Evolutionary conservation across 1,140 invertebrate genomes (phyloP), one percentile per base, ranked within the genome.

Genomic region (Oreohelix idahoensis): DNA sequence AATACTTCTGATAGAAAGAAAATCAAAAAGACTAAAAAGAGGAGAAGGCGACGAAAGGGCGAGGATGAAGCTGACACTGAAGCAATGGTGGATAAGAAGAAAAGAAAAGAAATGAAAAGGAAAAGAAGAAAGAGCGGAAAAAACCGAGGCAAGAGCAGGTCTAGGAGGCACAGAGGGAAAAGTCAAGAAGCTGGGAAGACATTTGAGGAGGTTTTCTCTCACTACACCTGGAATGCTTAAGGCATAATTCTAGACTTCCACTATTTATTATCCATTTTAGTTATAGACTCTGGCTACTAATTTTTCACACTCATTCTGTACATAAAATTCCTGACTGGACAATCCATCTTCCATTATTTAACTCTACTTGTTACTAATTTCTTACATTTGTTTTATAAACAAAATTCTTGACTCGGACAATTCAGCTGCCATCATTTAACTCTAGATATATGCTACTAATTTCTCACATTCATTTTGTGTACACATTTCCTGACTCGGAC

Each of bases 221-320:
- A 66, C n/a, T 66, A 66, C 29, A 66, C n/a, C 11, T 66, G 63
- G 63, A 66, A 66, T 13, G 63, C 63, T 66, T 29, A 66, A 66
- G 5, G 29, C 63, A 66, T 66, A 29, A 66, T 66, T 66, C 8
- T 58, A 45, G 5, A 45, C 42, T 15, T 45, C n/a, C n/a, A n/a
- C n/a, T n/a, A n/a, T n/a, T n/a, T n/a, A n/a, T n/a, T n/a, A n/a
- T n/a, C n/a, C n/a, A n/a, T n/a, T n/a, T n/a, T n/a, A n/a, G n/a
- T n/a, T n/a, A n/a, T n/a, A n/a, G n/a, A n/a, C n/a, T n/a, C n/a
- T n/a, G n/a, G n/a, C n/a, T n/a, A n/a, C n/a, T n/a, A n/a, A n/a
- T n/a, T n/a, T n/a, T n/a, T n/a, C n/a, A n/a, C n/a, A n/a, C n/a
- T n/a, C n/a, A n/a, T n/a, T n/a, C n/a, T n/a, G n/a, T n/a, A n/a